Base-by-base conservation (phyloP, 2,888 invertebrate species). In the Empis stercorea region DNA sequence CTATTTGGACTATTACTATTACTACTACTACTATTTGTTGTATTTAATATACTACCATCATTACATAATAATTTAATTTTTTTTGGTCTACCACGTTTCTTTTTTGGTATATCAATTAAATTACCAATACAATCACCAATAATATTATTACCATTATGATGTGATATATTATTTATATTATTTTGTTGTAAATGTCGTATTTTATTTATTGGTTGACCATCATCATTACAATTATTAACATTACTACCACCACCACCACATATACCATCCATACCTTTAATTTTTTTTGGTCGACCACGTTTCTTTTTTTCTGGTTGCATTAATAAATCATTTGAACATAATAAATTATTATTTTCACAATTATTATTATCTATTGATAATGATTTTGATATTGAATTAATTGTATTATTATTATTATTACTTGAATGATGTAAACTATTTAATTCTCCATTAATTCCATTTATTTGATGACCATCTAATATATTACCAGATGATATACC, bases 31-130 rank as follows among this genome's bases (percentile, higher is more conserved):
- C 16, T 37, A 16, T 14, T 14, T 10, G 10, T 14, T n/a, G 10
- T 10, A 14, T 37, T 3, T 10, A n/a, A 10, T 10, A 16, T 3
- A 37, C 10, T 7, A n/a, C 9, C 37, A 37, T 37, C 7, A n/a
- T n/a, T 4, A 34, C 32, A 4, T 27, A 27, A 27, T 9, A 27
- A 75, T 52, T 84, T 78, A 15, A 87, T 80, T 71, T 91, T 92
- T 71, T 91, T 91, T 51, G 91, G 89, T 51, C 89, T 75, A 16
- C 91, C 89, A 23, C 91, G 72, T 63, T 91, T 89, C 70, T 91
- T 91, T 71, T 89, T 89, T 52, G 85, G 82, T 52, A 83, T 79
- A 62, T 77, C 78, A 52, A 72, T 27, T 27, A 27, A 27, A 37
- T 32, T 46, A 23, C 13, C 13, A 37, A 20, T 48, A 41, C 44